These are phyloP conservation scores for Tortrix viridana DNA, from an alignment of 2,888 invertebrate species.

Conservation along the genomic window DNA sequence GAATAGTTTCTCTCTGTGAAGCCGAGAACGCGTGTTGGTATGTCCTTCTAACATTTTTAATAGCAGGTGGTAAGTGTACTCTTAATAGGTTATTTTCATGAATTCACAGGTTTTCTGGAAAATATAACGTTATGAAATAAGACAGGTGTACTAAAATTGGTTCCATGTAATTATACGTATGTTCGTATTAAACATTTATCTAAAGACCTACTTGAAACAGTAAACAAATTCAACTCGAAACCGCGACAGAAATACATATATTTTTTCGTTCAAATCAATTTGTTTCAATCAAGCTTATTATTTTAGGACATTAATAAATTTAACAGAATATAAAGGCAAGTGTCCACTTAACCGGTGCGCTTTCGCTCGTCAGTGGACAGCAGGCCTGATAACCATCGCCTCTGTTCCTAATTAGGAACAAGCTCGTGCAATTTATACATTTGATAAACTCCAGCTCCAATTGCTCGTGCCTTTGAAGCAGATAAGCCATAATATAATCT, in stretches of 20 bases:
- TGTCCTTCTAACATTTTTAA: not conserved
- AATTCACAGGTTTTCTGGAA: too few relatives aligned
- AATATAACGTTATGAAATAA: too few relatives aligned
- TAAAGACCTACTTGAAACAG: too few relatives aligned
- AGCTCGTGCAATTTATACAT: conserved; percentile 44
- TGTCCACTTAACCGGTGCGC: not conserved
- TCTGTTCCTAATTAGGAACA: conserved; percentile 38
- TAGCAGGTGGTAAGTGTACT: too few relatives aligned
- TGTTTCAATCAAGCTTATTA: too few relatives aligned
- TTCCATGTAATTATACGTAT: too few relatives aligned
- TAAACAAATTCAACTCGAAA: too few relatives aligned
- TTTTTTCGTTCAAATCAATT: too few relatives aligned
- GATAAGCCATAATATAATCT: conserved; percentile 42
- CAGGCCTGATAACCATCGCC: conserved; percentile 34
- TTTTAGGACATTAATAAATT: not conserved
- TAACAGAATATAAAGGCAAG: not conserved
- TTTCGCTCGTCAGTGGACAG: conserved; percentile 25
- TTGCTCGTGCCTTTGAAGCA: conserved; percentile 45
- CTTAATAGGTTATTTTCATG: too few relatives aligned
- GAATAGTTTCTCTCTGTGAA: not conserved
- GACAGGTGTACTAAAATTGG: too few relatives aligned
- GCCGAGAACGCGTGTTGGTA: conserved; percentile 2
- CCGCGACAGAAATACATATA: too few relatives aligned
- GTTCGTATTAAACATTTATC: too few relatives aligned
- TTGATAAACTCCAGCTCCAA: conserved; percentile 45